Percentiles rank a stretch among this genome's conserved stretches.
Conservation (phyloP, 2,888 invertebrate genomes). For the Phortica magna region DNA sequence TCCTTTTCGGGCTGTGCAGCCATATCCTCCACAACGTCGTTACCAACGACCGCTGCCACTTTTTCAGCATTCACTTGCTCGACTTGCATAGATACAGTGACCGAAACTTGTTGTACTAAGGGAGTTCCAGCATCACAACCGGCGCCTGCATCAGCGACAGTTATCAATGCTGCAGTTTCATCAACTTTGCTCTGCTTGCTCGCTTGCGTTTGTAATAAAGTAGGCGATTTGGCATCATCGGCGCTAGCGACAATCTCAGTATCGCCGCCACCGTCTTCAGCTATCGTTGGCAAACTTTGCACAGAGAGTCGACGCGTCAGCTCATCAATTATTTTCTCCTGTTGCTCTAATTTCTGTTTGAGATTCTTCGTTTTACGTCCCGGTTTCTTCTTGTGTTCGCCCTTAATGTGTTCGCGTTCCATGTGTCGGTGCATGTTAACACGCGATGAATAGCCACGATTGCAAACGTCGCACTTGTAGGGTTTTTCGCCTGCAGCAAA, state of each 20-base stretch:
- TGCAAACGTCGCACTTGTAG: conserved; percentile 68
- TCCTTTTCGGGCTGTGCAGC: conserved; percentile 61
- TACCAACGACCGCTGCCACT: conserved; percentile 8
- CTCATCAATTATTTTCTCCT: conserved; percentile 62
- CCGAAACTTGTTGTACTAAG: conserved; percentile 60
- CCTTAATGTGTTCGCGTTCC: conserved; percentile 66
- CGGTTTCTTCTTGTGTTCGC: conserved; percentile 46
- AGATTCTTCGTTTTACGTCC: conserved; percentile 57
- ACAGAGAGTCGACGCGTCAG: conserved; percentile 58
- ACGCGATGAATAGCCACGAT: conserved; percentile 73
- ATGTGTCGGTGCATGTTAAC: conserved; percentile 72
- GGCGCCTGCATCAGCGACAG: neutral
- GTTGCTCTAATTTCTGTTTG: conserved; percentile 60
- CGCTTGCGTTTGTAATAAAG: neutral
- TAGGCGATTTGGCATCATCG: neutral
- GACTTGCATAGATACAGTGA: conserved; percentile 73
- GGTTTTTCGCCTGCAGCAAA: conserved; percentile 68
- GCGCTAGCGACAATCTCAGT: no score
- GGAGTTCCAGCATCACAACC: conserved; percentile 27
- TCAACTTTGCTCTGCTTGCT: neutral
- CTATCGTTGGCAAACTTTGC: conserved; percentile 46
- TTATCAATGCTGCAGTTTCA: neutral
- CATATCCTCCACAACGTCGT: conserved; percentile 49
- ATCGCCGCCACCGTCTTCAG: conserved; percentile 42
- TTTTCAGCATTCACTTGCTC: conserved; percentile 49